Conservation (phyloP, 2,888 invertebrate species). For the Apoderus coryli region DNA sequence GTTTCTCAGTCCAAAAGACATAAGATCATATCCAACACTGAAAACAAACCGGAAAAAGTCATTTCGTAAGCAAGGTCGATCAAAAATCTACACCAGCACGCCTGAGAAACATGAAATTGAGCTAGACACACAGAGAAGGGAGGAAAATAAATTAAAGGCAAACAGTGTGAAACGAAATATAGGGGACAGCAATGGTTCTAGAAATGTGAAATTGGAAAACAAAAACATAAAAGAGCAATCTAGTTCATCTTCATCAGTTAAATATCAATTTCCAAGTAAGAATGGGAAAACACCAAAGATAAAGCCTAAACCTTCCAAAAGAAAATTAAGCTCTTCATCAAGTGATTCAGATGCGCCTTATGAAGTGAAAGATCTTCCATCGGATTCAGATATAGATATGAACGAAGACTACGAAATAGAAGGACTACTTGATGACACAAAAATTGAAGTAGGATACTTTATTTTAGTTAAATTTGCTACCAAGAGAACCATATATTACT, state of each 20-base stretch:
- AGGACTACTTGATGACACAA: slow-evolving; percentile 1
- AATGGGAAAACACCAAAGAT: neutral
- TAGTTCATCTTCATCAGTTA: no score
- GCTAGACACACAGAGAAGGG: no score
- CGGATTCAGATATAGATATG: slow-evolving; percentile 2
- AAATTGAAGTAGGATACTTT: neutral
- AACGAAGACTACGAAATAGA: neutral
- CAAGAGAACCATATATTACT: neutral
- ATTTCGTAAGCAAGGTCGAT: slow-evolving; percentile 4
- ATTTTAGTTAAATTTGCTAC: slow-evolving; percentile 1
- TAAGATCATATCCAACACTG: neutral
- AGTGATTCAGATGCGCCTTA: no score
- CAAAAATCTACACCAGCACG: slow-evolving; percentile 5
- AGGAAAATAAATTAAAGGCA: neutral
- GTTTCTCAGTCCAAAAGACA: no score
- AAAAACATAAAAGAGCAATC: neutral
- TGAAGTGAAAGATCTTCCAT: no score
- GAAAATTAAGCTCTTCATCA: no score
- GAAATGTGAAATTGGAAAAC: slow-evolving; percentile 1
- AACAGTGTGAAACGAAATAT: neutral
- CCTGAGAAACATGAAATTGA: slow-evolving; percentile 3
- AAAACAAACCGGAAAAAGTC: neutral
- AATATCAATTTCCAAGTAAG: no score
- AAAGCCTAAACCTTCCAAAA: no score
- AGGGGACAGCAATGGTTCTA: neutral